Base-by-base conservation (phyloP, 2,113 vertebrate species). In the Callospermophilus lateralis region DNA sequence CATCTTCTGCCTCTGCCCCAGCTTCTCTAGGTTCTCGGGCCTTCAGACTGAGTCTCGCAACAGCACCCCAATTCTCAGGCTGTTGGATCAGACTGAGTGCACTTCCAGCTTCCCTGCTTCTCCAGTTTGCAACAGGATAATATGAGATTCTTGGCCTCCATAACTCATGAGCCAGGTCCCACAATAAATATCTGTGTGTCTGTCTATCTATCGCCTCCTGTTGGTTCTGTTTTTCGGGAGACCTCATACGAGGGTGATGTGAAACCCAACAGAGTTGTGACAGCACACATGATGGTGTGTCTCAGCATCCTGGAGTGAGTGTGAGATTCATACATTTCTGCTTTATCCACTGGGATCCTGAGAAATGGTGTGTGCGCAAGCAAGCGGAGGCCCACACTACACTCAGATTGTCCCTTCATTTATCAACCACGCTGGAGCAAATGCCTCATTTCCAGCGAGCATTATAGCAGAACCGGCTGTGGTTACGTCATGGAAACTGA, bases 221-320 rank as follows among this genome's bases (percentile, higher is more conserved):
- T 42, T 39, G 72, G 30, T 15, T 19, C 51, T 58, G 19, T 32
- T 48, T 77, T 30, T 26, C 42, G 48, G 58, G 87, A 48, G 73
- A 26, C 16, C 30, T 48, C 2, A n/a, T 8, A 61, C 8, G 6
- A 63, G 39, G 12, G 22, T 51, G 7, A 13, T 51, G 55, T 12
- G n/a, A 6, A 42, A 13, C 8, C 28, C 58, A 8, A n/a, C 3
- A 26, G 68, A 11, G 65, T 7, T 2, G n/a, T 11, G 2, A 8
- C 1, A 0, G 9, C 55, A 22, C 28, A 5, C 17, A 22, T 22
- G 24, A 19, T 0, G 42, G 53, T 20, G 39, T 19, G 58, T 53
- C 72, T 92, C 3, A 0, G 1, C 1, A 0, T 32, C 34, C 13
- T 0, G n/a, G n/a, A 19, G 8, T 0, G 10, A 8, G 26, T 6